Percentiles rank a stretch among this genome's conserved stretches.
These are phyloP conservation scores for Phengaris alcon DNA, from an alignment of 2,888 invertebrate species.

Conservation along the genomic window DNA sequence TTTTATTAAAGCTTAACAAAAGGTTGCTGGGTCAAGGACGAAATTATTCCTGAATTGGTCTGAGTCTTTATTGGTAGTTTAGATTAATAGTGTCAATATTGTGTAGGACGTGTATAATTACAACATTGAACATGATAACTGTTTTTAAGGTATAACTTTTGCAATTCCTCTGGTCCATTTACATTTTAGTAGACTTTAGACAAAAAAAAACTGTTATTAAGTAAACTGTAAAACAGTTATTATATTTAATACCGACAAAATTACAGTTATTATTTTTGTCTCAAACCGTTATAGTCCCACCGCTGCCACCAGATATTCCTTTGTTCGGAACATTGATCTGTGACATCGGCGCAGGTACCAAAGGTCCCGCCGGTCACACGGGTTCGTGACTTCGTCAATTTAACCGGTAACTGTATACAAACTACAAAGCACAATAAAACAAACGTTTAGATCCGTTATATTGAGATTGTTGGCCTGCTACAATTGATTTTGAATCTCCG, in stretches of 20 bases:
- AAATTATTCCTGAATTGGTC: neutral
- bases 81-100: neutral
- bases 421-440: constrained; percentile 36
- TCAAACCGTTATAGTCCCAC: neutral
- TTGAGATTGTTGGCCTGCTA: constrained; percentile 35
- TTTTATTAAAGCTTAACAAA: constrained; percentile 7
- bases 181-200: too few relatives aligned
- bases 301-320: constrained; percentile 13
- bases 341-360: constrained; percentile 42
- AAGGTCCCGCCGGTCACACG: constrained; percentile 49
- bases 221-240: neutral
- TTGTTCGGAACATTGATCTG: constrained; percentile 26
- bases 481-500: constrained; percentile 34
- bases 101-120: neutral
- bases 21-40: constrained; percentile 15
- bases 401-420: constrained; percentile 44
- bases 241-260: neutral
- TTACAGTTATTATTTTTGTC: neutral
- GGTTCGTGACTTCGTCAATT: constrained; percentile 51
- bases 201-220: too few relatives aligned
- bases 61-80: neutral
- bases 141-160: neutral
- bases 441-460: constrained; percentile 36
- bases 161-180: too few relatives aligned
- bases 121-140: neutral